Base-by-base conservation (phyloP, 1,140 invertebrate genomes). In the Aphelinus certus region DNA sequence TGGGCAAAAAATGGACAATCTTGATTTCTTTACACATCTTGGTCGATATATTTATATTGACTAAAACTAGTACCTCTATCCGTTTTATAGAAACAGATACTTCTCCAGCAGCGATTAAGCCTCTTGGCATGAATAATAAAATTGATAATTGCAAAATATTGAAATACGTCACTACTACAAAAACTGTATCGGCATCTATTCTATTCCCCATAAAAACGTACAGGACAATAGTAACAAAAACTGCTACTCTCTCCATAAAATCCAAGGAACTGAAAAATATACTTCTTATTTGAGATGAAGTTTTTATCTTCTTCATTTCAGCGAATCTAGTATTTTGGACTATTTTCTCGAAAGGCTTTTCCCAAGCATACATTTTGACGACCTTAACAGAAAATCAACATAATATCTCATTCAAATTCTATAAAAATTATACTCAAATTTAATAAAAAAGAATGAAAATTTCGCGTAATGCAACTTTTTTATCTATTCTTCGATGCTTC, bases 291-390 rank as follows among this genome's bases (percentile, higher is more conserved):
- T 94, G 92, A 0, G 93, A 92, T 1, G 93, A 89, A 46, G 89
- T 89, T 26, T 89, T 91, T 56, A 96, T 91, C 61, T 91, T 89
- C 48, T 90, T 86, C 48, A 95, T 91, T 86, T 96, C 94, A 45
- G 88, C 82, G 7, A 87, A 86, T 75, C 94, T 83, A 3, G 88
- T 88, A 5, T 80, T 68, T 4, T 87, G 85, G 0, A 92, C 88
- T 0, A 92, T 87, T 47, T 87, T 88, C 69, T 89, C 88, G 73
- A 94, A 94, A 2, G 93, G 92, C 73, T 89, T 90, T 79, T 94
- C 93, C 93, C 93, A 94, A 1, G 92, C 91, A 78, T 94, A 94
- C 93, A 95, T 95, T 87, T 95, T 95, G 42, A 96, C 93, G 0
- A 91, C 90, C 88, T 93, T 26, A 46, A 70, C 3, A 55, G 6